Base-by-base conservation (phyloP, 30 jellyfish, hydroid and myxozoan genomes). In the Catostylus mosaicus region DNA sequence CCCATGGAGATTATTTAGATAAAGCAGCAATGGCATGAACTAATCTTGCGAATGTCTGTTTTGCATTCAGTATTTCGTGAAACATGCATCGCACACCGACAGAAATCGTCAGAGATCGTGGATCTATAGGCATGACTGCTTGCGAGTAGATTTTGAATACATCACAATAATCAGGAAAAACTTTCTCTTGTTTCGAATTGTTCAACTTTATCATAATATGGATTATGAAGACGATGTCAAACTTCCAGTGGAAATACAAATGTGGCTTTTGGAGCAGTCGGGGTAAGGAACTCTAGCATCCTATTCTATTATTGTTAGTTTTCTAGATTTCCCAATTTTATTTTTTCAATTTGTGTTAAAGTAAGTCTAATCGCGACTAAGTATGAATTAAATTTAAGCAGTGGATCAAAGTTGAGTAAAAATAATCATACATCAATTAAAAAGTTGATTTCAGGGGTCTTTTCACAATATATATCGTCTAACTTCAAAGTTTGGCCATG, bases 251-350 rank as follows among this genome's bases (percentile, higher is more conserved):
- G 75, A 74, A 26, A 36, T 90, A 9, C 95, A 82, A 77, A 56
- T 73, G 79, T 90, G 90, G 88, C 83, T 90, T 30, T 78, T 91
- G 79, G 93, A 90, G 38, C 97, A 90, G 74, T 82, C 95, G 18
- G 80, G 97, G 97, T 90, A 67, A 68, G 73, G n/a, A n/a, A 11
- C 1, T 30, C 23, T 48, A 3, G 63, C 63, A 4, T 48, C 12
- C 24, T 48, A 3, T 48, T 48, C 23, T 16, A 48, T 16, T 4
- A 4, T 23, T 9, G 20, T 48, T 48, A 9, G 1, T 48, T 7
- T 48, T 2, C 63, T 3, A 16, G 24, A 2, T 48, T 48, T 48
- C 63, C 63, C 14, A 2, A 2, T 48, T 16, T 2, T 48, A 48
- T 48, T 7, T 23, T 48, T 48, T 4, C 14, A 16, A 5, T 40